Conservation (phyloP, 2,888 invertebrate species). For the Ectemnius cavifrons region DNA sequence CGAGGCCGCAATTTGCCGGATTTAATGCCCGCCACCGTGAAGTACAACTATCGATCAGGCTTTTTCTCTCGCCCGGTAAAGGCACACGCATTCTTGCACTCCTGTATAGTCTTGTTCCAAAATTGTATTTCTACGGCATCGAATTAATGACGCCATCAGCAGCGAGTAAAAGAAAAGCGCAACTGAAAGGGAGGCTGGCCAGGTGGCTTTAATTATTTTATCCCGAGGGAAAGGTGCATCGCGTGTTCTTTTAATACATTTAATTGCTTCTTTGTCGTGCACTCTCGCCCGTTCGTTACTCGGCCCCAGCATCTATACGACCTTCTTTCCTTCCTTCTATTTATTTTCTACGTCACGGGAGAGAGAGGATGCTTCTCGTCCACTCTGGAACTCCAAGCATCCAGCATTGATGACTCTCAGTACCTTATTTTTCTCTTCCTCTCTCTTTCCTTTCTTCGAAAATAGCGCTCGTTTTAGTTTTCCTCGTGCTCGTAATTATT, state of each 20-base stretch:
- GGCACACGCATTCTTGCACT: no score
- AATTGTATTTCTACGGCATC: no score
- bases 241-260: constrained; percentile 40
- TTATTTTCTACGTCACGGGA: constrained; percentile 41
- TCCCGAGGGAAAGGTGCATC: constrained; percentile 32
- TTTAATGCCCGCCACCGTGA: background rate
- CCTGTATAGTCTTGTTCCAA: no score
- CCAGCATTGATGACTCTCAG: constrained; percentile 38
- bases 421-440: constrained; percentile 1
- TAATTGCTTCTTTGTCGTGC: constrained; percentile 47
- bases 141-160: background rate
- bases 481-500: constrained; percentile 39
- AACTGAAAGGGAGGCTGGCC: background rate
- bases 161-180: background rate
- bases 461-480: constrained; percentile 39
- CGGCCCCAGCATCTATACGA: constrained; percentile 25
- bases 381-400: constrained; percentile 45
- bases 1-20: background rate
- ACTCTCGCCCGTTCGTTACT: constrained; percentile 2
- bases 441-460: constrained; percentile 29
- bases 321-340: constrained; percentile 37
- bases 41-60: no score
- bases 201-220: constrained; percentile 46
- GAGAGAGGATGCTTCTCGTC: constrained; percentile 24
- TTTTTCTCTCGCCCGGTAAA: no score